Evolutionary conservation across 92 coral and sea anemone species (phyloP), one percentile per base, ranked within the genome.

Genomic region (Isaurus tuberculatus): DNA sequence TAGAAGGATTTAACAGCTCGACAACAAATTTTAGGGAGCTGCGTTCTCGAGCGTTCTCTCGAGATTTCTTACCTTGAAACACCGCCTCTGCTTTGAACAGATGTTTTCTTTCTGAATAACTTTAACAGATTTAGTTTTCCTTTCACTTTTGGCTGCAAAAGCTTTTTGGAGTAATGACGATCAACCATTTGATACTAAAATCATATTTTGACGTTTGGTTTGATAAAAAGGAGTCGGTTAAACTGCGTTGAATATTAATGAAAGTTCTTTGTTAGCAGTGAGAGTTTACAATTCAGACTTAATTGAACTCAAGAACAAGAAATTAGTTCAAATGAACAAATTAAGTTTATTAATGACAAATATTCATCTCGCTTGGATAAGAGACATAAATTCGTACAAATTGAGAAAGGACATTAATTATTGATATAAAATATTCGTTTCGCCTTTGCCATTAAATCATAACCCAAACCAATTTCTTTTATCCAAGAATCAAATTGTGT

Each of bases 301-400:
- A 72, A 72, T 44, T 43, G 26, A 43, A 26, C 78, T 49, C 33
- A 72, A 72, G 17, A 44, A 72, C 78, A 30, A 46, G 44, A 72
- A 10, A 28, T 72, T 43, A 26, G 43, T 55, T 72, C 36, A 26
- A 72, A 63, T 63, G 33, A 26, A 10, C 69, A 63, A 63, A 63
- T 63, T 63, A 63, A 28, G 33, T 63, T 63, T 63, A 44, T 19
- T 42, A 72, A 72, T 19, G 78, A 72, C 25, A 49, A 15, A 43
- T 25, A 34, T 67, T 33, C 55, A 37, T 23, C 55, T 72, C 26
- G n/a, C 31, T 25, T n/a, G 60, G n/a, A 29, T 15, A n/a, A 25
- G 25, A 5, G 37, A 44, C 10, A 2, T 26, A 37, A 14, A 15
- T 27, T 23, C 16, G 11, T 28, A 1, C 6, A 26, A 2, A 15